Conservation (phyloP, 2,888 invertebrate genomes). For the Capitulum mitella region DNA sequence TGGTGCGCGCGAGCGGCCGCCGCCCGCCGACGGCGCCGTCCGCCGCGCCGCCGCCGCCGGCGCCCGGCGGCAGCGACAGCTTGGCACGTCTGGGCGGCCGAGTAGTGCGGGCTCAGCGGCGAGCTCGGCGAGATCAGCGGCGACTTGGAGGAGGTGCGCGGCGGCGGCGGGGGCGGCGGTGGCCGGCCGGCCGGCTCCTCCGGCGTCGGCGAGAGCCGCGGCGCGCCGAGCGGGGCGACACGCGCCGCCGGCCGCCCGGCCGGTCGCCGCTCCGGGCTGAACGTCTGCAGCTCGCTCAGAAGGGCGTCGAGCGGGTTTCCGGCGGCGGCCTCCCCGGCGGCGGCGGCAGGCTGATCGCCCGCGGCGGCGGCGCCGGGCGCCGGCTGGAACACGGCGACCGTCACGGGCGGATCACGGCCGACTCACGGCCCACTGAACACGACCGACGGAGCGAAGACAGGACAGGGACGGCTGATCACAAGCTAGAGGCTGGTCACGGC, state of each 20-base stretch:
- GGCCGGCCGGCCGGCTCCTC: conserved; percentile 67
- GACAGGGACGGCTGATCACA: no score
- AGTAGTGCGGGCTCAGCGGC: conserved; percentile 53
- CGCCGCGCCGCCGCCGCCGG: conserved; percentile 35
- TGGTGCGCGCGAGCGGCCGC: conserved; percentile 41
- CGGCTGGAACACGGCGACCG: not conserved
- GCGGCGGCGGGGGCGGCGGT: conserved; percentile 84
- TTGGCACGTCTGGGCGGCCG: conserved; percentile 36
- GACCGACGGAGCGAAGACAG: no score
- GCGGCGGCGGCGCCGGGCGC: conserved; percentile 54
- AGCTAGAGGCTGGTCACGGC: no score
- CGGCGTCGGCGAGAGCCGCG: conserved; percentile 54
- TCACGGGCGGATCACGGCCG: conserved; percentile 20
- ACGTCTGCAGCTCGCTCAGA: conserved; percentile 87
- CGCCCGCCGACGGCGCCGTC: no score
- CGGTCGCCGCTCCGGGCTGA: conserved; percentile 42
- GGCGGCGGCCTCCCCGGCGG: conserved; percentile 47
- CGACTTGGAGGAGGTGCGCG: conserved; percentile 80
- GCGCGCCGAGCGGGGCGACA: conserved; percentile 31
- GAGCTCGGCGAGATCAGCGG: conserved; percentile 73
- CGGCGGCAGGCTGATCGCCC: conserved; percentile 45
- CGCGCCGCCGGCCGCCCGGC: conserved; percentile 27
- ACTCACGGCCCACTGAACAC: not conserved
- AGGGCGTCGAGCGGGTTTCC: conserved; percentile 96
- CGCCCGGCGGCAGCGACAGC: conserved; percentile 33